Evolutionary conservation across 2,888 invertebrate genomes (phyloP), one percentile per base, ranked within the genome.

Genomic region (Ellobium chinense): DNA sequence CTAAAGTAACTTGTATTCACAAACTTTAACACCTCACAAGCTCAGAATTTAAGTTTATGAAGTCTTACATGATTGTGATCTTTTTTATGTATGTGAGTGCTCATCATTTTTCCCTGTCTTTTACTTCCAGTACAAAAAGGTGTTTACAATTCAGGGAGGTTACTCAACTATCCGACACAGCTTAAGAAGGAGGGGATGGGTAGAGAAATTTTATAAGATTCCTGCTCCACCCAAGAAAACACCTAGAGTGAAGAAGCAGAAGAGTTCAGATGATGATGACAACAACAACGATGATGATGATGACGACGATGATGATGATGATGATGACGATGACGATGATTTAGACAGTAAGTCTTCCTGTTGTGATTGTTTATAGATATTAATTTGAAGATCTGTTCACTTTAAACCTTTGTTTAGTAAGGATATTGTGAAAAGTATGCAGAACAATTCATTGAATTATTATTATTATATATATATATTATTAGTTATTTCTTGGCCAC

Each of bases 61-160:
- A n/a, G n/a, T n/a, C n/a, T n/a, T n/a, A n/a, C n/a, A n/a, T n/a
- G n/a, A n/a, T n/a, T n/a, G n/a, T n/a, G n/a, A n/a, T n/a, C n/a
- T n/a, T n/a, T n/a, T n/a, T n/a, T n/a, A n/a, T n/a, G n/a, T n/a
- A n/a, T n/a, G n/a, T n/a, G n/a, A n/a, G n/a, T n/a, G n/a, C n/a
- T n/a, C n/a, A n/a, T n/a, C n/a, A n/a, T n/a, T n/a, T n/a, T n/a
- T n/a, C n/a, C n/a, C n/a, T n/a, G n/a, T 24, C 54, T 62, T 14
- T 34, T 60, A 14, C 54, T 63, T 56, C 4, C 86, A 92, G 93
- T 85, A 89, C 77, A 89, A 89, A 37, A 91, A 92, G 85, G 89
- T 93, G 37, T 93, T 93, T 85, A 92, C 92, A 2, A 92, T 93
- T 27, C 91, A 93, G 78, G 93, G 93, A 5, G 92, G 93, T 4